Evolutionary conservation across 2,888 invertebrate genomes (phyloP).

Genomic region (Drosophila suboccidentalis): DNA sequence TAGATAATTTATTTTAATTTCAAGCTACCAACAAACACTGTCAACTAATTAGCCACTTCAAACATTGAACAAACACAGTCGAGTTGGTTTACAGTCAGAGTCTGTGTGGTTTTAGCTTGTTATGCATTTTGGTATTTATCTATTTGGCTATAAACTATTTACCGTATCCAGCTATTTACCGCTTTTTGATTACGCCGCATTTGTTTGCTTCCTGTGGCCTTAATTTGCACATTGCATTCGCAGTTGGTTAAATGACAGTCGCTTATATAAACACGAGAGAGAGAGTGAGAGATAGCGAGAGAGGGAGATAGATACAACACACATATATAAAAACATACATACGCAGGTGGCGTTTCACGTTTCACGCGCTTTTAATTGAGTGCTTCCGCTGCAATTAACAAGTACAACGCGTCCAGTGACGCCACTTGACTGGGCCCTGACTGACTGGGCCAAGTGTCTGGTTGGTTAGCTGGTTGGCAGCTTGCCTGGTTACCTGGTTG

Average conservation of each 20-base stretch:
- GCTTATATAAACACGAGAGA: constrained; percentile 31
- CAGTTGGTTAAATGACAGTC: constrained; percentile 51
- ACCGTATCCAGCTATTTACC: constrained; percentile 73
- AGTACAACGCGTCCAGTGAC: constrained; percentile 70
- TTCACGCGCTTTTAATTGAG: constrained; percentile 81
- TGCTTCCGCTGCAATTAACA: constrained; percentile 81
- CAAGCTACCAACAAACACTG: constrained; percentile 45
- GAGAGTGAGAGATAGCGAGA: background rate
- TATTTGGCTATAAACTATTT: constrained; percentile 68
- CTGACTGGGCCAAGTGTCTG: constrained; percentile 21
- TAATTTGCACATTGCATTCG: constrained; percentile 63
- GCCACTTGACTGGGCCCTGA: constrained; percentile 44
- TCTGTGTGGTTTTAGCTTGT: constrained; percentile 41
- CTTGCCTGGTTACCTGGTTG: constrained; percentile 7
- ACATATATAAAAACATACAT: constrained; percentile 11
- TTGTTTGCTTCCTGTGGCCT: constrained; percentile 78
- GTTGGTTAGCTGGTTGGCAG: constrained; percentile 1
- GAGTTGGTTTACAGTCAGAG: constrained; percentile 4
- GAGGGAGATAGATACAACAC: background rate
- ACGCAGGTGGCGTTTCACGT: constrained; percentile 76
- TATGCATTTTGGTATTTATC: constrained; percentile 47
- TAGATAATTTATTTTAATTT: constrained; percentile 49
- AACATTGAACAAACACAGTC: constrained; percentile 63
- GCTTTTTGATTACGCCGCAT: constrained; percentile 80
- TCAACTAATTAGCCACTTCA: constrained; percentile 65